Conservation (phyloP, 2,113 vertebrate species). For the Plecturocebus donacophilus region DNA sequence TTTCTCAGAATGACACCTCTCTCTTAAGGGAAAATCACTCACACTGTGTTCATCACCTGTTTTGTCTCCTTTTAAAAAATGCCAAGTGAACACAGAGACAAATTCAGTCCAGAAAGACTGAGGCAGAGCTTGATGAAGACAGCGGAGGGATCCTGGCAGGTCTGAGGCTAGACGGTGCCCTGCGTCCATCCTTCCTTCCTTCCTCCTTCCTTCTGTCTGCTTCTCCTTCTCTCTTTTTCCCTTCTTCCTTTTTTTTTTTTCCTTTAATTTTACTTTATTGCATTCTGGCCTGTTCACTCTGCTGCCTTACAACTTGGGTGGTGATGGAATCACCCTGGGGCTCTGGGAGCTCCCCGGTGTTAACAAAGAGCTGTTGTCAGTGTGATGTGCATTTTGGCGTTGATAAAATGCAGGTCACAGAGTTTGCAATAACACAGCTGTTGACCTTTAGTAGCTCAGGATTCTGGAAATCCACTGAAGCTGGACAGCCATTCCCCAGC, state of each 20-base stretch:
- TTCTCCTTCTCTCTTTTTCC: too few species aligned
- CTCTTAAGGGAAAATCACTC: background rate
- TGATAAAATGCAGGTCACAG: background rate
- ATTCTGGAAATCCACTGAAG: constrained; percentile 44
- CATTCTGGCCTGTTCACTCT: background rate
- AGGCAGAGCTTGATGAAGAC: background rate
- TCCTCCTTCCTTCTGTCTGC: accelerated
- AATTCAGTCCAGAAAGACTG: background rate
- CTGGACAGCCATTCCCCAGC: background rate
- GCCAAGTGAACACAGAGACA: background rate
- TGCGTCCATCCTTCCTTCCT: accelerated
- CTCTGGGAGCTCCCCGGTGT: constrained; percentile 15
- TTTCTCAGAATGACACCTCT: background rate
- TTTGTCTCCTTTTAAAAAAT: background rate
- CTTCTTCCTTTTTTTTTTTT: background rate
- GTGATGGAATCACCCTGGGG: constrained; percentile 26
- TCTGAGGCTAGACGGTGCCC: background rate
- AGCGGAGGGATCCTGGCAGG: background rate
- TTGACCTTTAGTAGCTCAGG: constrained; percentile 54
- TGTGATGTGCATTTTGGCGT: background rate
- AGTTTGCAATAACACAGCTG: constrained; percentile 72
- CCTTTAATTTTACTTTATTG: background rate
- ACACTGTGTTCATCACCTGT: background rate
- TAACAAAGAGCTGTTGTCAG: constrained; percentile 63
- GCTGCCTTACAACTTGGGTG: constrained; percentile 28